These are phyloP conservation scores for Palloptera scutellata DNA, from an alignment of 2,888 invertebrate genomes.

Conservation along the genomic window DNA sequence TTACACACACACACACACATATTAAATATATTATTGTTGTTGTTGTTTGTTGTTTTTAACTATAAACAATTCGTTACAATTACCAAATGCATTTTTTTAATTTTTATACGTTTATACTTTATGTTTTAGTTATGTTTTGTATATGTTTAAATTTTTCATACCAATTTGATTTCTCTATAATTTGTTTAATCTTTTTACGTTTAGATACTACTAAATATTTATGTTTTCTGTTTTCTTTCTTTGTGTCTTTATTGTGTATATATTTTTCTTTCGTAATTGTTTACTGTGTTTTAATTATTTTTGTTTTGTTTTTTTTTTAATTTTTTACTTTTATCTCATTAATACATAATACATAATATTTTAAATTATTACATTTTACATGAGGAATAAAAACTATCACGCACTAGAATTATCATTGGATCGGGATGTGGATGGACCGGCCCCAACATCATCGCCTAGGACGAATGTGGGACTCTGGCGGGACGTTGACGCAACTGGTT, in stretches of 20 bases:
- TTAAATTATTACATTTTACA: slow-evolving; percentile 45
- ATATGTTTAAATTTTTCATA: slow-evolving; percentile 23
- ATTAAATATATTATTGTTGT: slow-evolving; percentile 55
- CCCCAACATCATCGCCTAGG: slow-evolving; percentile 62
- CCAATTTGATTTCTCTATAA: slow-evolving; percentile 21
- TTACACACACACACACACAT: slow-evolving; percentile 46
- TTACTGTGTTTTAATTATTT: slow-evolving; percentile 21
- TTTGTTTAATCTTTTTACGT: slow-evolving; percentile 20
- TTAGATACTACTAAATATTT: slow-evolving; percentile 27
- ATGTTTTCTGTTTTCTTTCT: slow-evolving; percentile 37
- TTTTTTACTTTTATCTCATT: slow-evolving; percentile 38
- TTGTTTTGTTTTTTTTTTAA: slow-evolving; percentile 42
- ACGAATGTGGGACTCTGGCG: slow-evolving; percentile 66
- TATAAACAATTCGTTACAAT: slow-evolving; percentile 53
- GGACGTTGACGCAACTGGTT: slow-evolving; percentile 67
- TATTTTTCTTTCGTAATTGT: slow-evolving; percentile 10
- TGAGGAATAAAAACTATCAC: slow-evolving; percentile 65
- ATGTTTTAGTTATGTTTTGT: slow-evolving; percentile 6
- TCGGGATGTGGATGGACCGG: slow-evolving; percentile 65
- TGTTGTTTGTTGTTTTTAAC: slow-evolving; percentile 44
- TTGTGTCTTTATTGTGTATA: slow-evolving; percentile 30
- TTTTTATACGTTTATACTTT: slow-evolving; percentile 20
- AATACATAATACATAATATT: slow-evolving; percentile 45
- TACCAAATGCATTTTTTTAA: slow-evolving; percentile 50
- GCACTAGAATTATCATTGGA: slow-evolving; percentile 66